phyloP scores from a whole-genome alignment of 2,113 vertebrate species.

The Axis porcinus region DNA sequence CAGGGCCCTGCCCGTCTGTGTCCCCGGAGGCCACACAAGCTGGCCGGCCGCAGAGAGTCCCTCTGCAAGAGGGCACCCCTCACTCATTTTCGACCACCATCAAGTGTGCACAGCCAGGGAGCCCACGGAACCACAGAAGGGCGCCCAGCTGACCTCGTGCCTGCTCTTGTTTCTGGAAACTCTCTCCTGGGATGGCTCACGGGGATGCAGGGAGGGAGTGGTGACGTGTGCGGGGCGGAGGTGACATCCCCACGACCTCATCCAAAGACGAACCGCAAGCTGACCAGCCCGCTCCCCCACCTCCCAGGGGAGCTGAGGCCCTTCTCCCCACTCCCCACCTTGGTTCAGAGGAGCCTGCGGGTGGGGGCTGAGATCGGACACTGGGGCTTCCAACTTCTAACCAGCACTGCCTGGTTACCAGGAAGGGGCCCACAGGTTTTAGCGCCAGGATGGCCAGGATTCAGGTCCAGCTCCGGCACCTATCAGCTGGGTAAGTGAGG shows the following conservation, averaged over 20 bases:
- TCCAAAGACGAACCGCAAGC: neutral
- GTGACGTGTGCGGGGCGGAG: accelerated
- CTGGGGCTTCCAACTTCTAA: neutral
- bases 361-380: neutral
- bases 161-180: neutral
- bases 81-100: neutral
- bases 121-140: accelerated
- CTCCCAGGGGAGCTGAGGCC: neutral
- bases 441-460: neutral
- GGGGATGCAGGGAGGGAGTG: neutral
- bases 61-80: slow-evolving; percentile 52
- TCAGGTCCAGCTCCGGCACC: neutral
- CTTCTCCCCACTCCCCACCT: neutral
- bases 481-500: neutral
- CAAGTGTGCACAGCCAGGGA: neutral
- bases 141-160: neutral
- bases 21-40: neutral
- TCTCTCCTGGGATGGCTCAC: accelerated
- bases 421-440: neutral
- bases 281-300: neutral
- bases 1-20: neutral
- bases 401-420: neutral
- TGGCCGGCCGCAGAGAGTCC: neutral
- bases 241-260: neutral
- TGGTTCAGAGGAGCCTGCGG: accelerated